Percentiles rank a stretch among this genome's conserved stretches.
These are phyloP conservation scores for Accipiter virgatus DNA, from an alignment of 2,113 vertebrate species.

Conservation along the genomic window DNA sequence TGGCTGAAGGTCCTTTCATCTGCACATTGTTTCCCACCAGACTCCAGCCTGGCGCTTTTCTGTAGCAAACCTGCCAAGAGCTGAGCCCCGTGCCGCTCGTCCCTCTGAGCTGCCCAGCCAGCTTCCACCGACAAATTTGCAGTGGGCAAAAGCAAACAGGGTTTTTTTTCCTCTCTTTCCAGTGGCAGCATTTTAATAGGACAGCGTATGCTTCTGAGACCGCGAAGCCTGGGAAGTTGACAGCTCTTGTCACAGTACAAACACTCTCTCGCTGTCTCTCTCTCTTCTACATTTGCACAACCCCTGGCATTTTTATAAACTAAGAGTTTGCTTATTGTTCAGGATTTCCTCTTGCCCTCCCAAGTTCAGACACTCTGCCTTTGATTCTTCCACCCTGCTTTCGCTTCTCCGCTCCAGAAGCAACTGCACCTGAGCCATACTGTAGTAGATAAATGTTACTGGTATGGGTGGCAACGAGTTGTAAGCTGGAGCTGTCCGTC, in stretches of 20 bases:
- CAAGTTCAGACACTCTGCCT: not conserved
- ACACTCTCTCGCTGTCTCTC: not conserved
- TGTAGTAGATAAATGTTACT: not conserved
- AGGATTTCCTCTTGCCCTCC: not conserved
- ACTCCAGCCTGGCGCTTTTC: not conserved
- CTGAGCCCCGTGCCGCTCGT: not conserved
- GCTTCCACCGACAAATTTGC: not conserved
- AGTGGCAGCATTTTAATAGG: not conserved
- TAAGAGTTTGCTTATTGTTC: not conserved
- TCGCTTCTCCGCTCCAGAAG: fast-evolving
- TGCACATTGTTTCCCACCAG: not conserved
- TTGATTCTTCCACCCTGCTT: not conserved
- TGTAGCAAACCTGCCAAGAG: not conserved
- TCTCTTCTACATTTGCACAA: not conserved
- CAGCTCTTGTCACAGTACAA: not conserved
- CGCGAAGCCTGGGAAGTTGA: not conserved
- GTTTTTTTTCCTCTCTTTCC: not conserved
- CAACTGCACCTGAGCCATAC: fast-evolving
- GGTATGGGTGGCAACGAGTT: fast-evolving
- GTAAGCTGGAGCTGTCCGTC: not conserved
- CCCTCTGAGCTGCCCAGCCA: not conserved
- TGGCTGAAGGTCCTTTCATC: constrained; percentile 14
- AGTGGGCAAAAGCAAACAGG: not conserved
- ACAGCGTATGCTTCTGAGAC: not conserved
- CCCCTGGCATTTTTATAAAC: not conserved